A percentile compares a stretch with the other conserved stretches of the same genome.
phyloP scores from a whole-genome alignment of 2,797 vertebrate species.

The Amniataba percoides region DNA sequence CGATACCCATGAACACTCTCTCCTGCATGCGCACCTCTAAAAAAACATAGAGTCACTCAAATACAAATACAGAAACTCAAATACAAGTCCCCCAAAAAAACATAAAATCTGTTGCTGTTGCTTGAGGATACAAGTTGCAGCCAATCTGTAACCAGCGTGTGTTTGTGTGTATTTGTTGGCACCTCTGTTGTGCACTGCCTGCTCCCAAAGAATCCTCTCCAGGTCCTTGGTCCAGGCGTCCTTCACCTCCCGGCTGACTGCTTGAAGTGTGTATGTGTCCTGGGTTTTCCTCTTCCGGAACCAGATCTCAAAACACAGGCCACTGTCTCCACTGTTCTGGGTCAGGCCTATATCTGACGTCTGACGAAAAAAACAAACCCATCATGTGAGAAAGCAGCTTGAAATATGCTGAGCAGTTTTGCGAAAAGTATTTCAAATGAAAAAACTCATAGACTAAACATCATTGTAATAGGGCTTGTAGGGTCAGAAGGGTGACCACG shows the following conservation, averaged over 20 bases:
- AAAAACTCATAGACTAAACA: no score
- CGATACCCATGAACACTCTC: slow-evolving; percentile 89
- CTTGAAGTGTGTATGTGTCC: slow-evolving; percentile 88
- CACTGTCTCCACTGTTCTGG: slow-evolving; percentile 87
- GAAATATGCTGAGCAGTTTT: not conserved
- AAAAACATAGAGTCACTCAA: slow-evolving; percentile 9
- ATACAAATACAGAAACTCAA: not conserved
- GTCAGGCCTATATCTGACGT: slow-evolving; percentile 90
- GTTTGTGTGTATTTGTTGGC: not conserved
- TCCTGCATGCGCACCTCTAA: slow-evolving; percentile 89
- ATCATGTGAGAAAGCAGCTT: not conserved
- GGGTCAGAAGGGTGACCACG: not conserved
- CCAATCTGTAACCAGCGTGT: not conserved
- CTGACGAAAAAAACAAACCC: slow-evolving; percentile 64
- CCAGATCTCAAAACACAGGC: slow-evolving; percentile 91
- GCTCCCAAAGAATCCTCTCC: slow-evolving; percentile 89
- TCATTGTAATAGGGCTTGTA: not conserved
- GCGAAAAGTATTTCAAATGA: not conserved
- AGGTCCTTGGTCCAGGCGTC: slow-evolving; percentile 87
- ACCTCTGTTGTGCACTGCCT: slow-evolving; percentile 89
- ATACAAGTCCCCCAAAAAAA: no score
- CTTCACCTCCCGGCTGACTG: slow-evolving; percentile 80
- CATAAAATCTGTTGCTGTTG: not conserved
- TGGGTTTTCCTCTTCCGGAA: slow-evolving; percentile 89
- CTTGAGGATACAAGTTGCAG: not conserved